Evolutionary conservation across 2,797 vertebrate species (phyloP).

Genomic region (Sebastes trivittatus): DNA sequence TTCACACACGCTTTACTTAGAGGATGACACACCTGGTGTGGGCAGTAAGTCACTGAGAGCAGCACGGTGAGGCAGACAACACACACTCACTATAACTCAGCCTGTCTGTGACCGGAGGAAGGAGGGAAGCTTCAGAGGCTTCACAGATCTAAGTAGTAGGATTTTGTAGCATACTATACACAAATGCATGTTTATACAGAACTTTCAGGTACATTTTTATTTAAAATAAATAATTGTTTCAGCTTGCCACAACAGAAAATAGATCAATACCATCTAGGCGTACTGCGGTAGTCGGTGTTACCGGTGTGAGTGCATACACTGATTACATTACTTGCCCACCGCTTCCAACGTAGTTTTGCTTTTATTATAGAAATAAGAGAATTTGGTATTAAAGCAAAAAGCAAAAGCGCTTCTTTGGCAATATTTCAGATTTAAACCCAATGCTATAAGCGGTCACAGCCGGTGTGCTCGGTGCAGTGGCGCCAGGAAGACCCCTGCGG

Average conservation of each 20-base stretch:
- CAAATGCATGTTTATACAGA: background rate
- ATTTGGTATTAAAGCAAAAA: no score
- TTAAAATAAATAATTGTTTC: background rate
- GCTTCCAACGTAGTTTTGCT: no score
- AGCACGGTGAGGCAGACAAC: conserved; percentile 3
- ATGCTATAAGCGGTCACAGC: no score
- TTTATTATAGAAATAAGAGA: no score
- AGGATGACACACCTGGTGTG: conserved; percentile 31
- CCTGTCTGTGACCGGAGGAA: background rate
- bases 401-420: no score
- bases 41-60: conserved; percentile 32
- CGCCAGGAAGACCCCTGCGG: no score
- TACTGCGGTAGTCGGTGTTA: no score
- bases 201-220: background rate
- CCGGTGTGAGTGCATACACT: no score
- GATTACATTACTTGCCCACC: no score
- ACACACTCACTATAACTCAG: conserved; percentile 11
- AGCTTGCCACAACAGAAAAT: accelerated
- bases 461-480: no score
- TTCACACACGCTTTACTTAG: conserved; percentile 12
- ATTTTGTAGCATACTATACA: background rate
- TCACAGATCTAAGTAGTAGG: background rate
- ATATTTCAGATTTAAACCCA: no score
- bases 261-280: accelerated
- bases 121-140: background rate